phyloP scores from a whole-genome alignment of 2,888 invertebrate species.

The Kuschelorhynchus macadamiae region DNA sequence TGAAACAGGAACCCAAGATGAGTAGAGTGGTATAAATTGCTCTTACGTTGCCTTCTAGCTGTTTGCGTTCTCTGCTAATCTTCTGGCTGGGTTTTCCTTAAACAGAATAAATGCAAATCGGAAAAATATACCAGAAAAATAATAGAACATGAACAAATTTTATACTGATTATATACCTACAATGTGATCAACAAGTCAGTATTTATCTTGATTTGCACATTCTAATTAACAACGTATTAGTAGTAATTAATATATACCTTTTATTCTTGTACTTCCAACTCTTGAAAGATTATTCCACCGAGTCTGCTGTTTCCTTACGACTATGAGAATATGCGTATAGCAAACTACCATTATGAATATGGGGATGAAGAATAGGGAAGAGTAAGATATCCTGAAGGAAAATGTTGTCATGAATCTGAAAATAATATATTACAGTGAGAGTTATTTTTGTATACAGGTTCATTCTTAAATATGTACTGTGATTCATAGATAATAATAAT shows the following conservation, averaged over 20 bases:
- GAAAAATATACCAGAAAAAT: conserved; percentile 33
- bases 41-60: conserved; percentile 70
- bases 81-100: conserved; percentile 51
- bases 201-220: too few species aligned
- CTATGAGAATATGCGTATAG: conserved; percentile 74
- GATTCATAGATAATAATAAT: too few species aligned
- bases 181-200: too few species aligned
- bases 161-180: too few species aligned
- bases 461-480: too few species aligned
- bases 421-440: too few species aligned
- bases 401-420: conserved; percentile 66
- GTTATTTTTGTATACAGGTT: too few species aligned
- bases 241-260: conserved; percentile 53
- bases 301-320: conserved; percentile 72
- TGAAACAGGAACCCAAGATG: conserved; percentile 73
- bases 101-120: conserved; percentile 33
- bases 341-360: conserved; percentile 73
- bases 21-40: conserved; percentile 76
- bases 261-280: conserved; percentile 64
- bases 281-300: conserved; percentile 67
- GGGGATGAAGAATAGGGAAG: conserved; percentile 73
- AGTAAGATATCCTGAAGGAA: conserved; percentile 70
- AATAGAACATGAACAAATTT: conserved; percentile 32
- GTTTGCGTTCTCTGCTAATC: conserved; percentile 61
- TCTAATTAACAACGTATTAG: too few species aligned